Evolutionary conservation across 2,797 vertebrate genomes (phyloP).

Genomic region (Oryzias dopingdopingensis): DNA sequence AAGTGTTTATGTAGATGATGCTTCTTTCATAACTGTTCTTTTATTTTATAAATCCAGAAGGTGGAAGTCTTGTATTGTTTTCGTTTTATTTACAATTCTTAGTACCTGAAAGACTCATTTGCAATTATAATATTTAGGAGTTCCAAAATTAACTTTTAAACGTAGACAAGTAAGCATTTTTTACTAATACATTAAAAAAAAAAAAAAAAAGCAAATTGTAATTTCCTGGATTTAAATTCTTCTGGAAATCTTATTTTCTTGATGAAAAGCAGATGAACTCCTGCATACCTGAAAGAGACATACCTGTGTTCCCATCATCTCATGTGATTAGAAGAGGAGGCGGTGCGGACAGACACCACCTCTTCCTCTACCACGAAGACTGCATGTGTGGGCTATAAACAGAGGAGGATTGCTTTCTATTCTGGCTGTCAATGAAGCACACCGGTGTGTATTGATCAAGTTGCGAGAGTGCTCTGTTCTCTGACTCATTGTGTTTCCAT

Average conservation of each 20-base stretch:
- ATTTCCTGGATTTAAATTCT: too few relatives aligned
- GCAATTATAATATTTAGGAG: too few relatives aligned
- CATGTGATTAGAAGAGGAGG: constrained; percentile 38
- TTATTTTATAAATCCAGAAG: too few relatives aligned
- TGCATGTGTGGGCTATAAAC: constrained; percentile 49
- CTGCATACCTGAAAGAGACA: background rate
- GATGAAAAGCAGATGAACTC: background rate
- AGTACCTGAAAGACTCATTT: too few relatives aligned
- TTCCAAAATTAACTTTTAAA: too few relatives aligned
- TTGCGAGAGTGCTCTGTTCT: constrained; percentile 41
- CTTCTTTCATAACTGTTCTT: too few relatives aligned
- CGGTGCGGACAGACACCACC: constrained; percentile 28
- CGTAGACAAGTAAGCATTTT: too few relatives aligned
- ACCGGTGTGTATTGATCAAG: constrained; percentile 54
- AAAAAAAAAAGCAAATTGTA: too few relatives aligned
- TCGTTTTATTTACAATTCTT: too few relatives aligned
- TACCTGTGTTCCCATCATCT: background rate
- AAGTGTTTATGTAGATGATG: too few relatives aligned
- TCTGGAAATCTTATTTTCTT: background rate
- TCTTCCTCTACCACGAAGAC: constrained; percentile 1
- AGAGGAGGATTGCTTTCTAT: constrained; percentile 48
- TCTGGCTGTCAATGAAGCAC: constrained; percentile 33
- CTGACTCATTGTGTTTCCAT: constrained; percentile 58
- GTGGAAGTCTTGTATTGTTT: too few relatives aligned
- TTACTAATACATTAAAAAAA: too few relatives aligned